Base-by-base conservation (phyloP, 1,140 invertebrate species). In the Archivesica marissinica region DNA sequence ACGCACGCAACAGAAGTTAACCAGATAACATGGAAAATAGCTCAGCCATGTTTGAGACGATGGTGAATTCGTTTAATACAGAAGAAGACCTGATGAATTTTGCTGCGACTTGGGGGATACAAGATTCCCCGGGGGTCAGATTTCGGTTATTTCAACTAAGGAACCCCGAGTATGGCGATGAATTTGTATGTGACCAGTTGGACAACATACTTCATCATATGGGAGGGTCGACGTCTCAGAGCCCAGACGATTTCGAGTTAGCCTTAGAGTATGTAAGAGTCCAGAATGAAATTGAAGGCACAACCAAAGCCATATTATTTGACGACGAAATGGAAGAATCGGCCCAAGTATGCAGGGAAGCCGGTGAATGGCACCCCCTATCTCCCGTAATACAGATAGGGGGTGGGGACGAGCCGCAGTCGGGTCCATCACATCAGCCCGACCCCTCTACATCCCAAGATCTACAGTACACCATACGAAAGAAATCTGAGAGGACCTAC, bases 301-400 rank as follows among this genome's bases (percentile, higher is more conserved):
- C 35, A 13, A 30, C 9, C 4, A 76, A 76, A 56, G 30, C 47
- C 1, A 6, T 76, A 30, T 30, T 54, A 1, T 76, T 76, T 54
- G 74, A 76, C 23, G 74, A 76, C 1, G 70, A 74, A 25, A 50
- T 74, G 39, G 11, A 74, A 2, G n/a, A 74, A n/a, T 11, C 23
- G 44, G 28, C 70, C 9, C 15, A 15, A 13, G 50, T 2, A 7
- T 76, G 74, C 35, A 59, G 54, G 1, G 15, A 76, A 1, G 74
- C 54, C 56, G 74, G 47, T 7, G 38, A 41, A 44, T 72, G 68
- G 68, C 41, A 44, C 41, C 68, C 35, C 13, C 35, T 44, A 28
- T 44, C 68, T 9, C 41, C 41, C 6, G 7, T 13, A 15, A 47
- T 44, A 11, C 33, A n/a, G 41, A 23, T 41, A 28, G 68, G 68